Evolutionary conservation across 2,888 invertebrate species (phyloP).

Genomic region (Lochmaea crataegi): DNA sequence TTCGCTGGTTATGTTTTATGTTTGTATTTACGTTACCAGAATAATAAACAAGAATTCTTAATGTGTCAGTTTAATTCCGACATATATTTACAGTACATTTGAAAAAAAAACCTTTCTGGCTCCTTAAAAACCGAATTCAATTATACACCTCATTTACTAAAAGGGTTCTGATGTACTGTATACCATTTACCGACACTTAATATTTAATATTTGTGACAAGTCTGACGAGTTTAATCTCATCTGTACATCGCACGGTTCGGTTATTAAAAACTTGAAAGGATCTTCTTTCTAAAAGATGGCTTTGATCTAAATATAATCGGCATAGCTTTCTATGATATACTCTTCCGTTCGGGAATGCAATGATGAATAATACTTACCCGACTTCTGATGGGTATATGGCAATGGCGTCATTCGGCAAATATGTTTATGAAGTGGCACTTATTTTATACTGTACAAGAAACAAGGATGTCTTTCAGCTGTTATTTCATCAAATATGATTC

Average conservation of each 20-base stretch:
- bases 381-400: slow-evolving; percentile 19
- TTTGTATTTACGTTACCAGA: not conserved
- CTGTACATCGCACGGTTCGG: slow-evolving; percentile 37
- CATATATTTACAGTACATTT: not conserved
- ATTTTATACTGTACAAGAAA: slow-evolving; percentile 13
- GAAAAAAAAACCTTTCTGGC: not conserved
- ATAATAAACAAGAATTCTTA: not conserved
- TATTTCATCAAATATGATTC: not conserved
- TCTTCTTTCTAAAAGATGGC: slow-evolving; percentile 39
- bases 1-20: too few relatives aligned
- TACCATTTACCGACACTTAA: slow-evolving; percentile 30
- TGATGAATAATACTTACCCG: slow-evolving; percentile 16
- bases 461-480: slow-evolving; percentile 18
- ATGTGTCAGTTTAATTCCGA: not conserved
- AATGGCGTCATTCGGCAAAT: slow-evolving; percentile 23
- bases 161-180: slow-evolving; percentile 26
- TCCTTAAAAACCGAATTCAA: slow-evolving; percentile 25
- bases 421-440: slow-evolving; percentile 25
- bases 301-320: slow-evolving; percentile 52
- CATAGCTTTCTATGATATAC: slow-evolving; percentile 36
- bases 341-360: slow-evolving; percentile 30
- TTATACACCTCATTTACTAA: slow-evolving; percentile 33
- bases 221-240: slow-evolving; percentile 26
- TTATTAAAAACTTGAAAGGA: slow-evolving; percentile 50
- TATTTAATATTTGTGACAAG: slow-evolving; percentile 36